Percentiles rank a stretch among this genome's conserved stretches.
These are phyloP conservation scores for Scrobipalpa atriplicella DNA, from an alignment of 2,888 invertebrate species.

Conservation along the genomic window DNA sequence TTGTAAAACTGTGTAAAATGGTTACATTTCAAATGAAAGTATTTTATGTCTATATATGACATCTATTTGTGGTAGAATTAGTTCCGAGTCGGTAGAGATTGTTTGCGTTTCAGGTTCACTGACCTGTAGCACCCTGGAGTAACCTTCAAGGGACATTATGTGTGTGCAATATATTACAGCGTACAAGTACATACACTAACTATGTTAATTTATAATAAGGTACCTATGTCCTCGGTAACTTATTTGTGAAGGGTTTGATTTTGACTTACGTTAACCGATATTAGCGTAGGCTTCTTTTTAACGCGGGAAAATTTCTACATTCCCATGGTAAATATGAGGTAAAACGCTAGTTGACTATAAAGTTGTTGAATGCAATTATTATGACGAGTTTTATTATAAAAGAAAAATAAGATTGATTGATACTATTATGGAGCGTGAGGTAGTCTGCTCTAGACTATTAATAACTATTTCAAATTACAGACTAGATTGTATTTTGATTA, in stretches of 20 bases:
- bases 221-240: too few relatives aligned
- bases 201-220: too few relatives aligned
- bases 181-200: too few relatives aligned
- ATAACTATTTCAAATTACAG: background rate
- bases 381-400: background rate
- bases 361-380: background rate
- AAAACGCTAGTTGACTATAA: background rate
- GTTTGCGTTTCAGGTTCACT: conserved; percentile 19
- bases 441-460: background rate
- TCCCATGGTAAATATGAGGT: too few relatives aligned
- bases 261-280: too few relatives aligned
- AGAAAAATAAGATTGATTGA: too few relatives aligned
- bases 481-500: background rate
- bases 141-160: conserved; percentile 21
- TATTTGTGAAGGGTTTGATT: too few relatives aligned
- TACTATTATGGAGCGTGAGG: background rate
- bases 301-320: too few relatives aligned
- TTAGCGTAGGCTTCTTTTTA: too few relatives aligned
- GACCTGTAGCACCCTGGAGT: conserved; percentile 20
- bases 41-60: too few relatives aligned
- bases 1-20: too few relatives aligned
- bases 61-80: background rate
- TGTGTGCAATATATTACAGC: background rate
- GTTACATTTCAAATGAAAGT: too few relatives aligned
- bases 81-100: conserved; percentile 7